Base-by-base conservation (phyloP, 2,888 invertebrate genomes). In the Dorcus parallelipipedus region DNA sequence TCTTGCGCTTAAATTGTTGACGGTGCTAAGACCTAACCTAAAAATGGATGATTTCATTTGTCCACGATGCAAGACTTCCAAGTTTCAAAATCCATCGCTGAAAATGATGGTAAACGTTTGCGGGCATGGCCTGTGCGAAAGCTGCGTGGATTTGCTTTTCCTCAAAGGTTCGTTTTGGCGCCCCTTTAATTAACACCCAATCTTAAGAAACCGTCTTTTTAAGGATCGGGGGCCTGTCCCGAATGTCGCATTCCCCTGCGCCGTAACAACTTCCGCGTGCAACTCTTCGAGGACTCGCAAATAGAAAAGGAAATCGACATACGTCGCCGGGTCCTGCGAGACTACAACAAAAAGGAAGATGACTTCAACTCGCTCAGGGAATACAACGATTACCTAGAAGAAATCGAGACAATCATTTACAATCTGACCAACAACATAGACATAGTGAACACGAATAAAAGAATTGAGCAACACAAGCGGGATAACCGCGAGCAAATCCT, bases 261-360 rank as follows among this genome's bases (percentile, higher is more conserved):
- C 2, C 83, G 96, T 67, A 91, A 88, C 71, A 95, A 95, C 74
- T 99, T 94, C 75, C 85, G 98, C 53, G 88, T 96, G 4, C 98
- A 99, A 74, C 81, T 97, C 14, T 99, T 98, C 74, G 98, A 99
- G 81, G 97, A 99, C 81, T 84, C 97, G 0, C 85, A 85, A 80
- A 93, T 99, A 0, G 99, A 99, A 78, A 97, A 97, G 76, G 99
- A 99, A 82, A 91, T 97, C 7, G 96, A 97, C 72, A 95, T 98
- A 62, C 82, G 99, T 38, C 91, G 91, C 74, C 83, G 91, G 66
- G 88, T 99, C 20, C 79, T 96, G 9, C 85, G 89, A 67, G 95
- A 97, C 77, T 98, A 90, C 73, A 97, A 97, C 73, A 95, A 97
- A 73, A 94, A 91, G 73, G 94, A 96, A 75, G 95, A 95, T 65